These are phyloP conservation scores for Dromiciops gliroides DNA, from an alignment of 2,113 vertebrate genomes.

Conservation along the genomic window DNA sequence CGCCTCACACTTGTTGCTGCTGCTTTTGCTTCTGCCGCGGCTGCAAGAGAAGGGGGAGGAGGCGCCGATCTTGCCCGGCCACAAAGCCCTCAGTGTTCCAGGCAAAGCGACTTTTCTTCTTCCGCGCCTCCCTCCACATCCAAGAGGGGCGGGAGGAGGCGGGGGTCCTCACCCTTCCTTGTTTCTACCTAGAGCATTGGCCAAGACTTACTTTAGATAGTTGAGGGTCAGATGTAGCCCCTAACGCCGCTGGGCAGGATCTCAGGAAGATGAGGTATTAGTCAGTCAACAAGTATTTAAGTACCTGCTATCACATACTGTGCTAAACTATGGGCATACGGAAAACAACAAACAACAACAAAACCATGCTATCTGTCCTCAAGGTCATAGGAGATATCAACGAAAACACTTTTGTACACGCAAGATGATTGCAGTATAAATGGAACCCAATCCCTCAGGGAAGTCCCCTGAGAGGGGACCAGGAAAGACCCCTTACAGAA, in stretches of 20 bases:
- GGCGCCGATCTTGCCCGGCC: background rate
- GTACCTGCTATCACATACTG: background rate
- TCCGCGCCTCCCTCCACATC: background rate
- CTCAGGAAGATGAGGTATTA: background rate
- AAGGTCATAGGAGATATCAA: background rate
- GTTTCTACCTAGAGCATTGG: background rate
- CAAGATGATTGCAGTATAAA: background rate
- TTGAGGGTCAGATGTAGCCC: background rate
- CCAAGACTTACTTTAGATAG: background rate
- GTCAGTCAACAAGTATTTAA: background rate
- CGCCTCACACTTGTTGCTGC: constrained; percentile 48
- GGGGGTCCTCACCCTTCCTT: fast-evolving
- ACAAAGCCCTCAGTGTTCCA: background rate
- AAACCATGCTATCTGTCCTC: too few species aligned
- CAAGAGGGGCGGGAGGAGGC: background rate
- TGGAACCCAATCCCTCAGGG: background rate
- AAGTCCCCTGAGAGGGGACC: background rate
- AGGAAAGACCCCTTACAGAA: background rate
- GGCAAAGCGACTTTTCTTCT: background rate
- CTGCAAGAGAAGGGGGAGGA: background rate
- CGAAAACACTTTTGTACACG: background rate
- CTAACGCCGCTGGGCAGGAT: background rate
- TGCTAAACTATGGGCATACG: background rate
- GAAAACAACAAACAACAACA: background rate
- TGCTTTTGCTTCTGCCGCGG: background rate